Base-by-base conservation (phyloP, 2,113 vertebrate species). In the Oriolus oriolus region DNA sequence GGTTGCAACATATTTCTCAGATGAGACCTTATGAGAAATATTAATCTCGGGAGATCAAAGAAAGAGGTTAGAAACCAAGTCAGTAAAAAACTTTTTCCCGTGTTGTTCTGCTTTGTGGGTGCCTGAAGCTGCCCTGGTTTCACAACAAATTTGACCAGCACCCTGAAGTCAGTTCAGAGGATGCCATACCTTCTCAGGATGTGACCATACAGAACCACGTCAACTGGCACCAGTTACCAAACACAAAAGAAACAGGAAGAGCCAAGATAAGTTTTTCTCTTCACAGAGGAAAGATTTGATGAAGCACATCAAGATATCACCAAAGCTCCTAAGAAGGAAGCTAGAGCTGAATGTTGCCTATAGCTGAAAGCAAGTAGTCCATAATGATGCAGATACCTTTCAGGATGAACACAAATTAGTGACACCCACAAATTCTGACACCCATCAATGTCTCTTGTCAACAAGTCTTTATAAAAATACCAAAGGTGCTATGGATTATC, bases 61-160 rank as follows among this genome's bases (percentile, higher is more conserved):
- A 33, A 66, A 63, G 15, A 35, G 9, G 4, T 49, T 54, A 49
- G 9, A 7, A 94, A 79, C 11, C 13, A 66, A 73, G 30, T 33
- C 37, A 56, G 27, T 52, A 42, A 89, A 84, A 70, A 20, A 0
- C 7, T 39, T 79, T 71, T 47, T 26, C 20, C 16, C 12, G 4
- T 30, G 28, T 53, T 23, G 9, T 6, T 35, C 18, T 44, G 17
- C 19, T 44, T 30, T 76, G 11, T 15, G 23, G 20, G 49, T 44
- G 14, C 18, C 57, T 76, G 27, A 83, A 76, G 47, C n/a, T 79
- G 56, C 14, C 20, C 26, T 20, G 50, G 17, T 66, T 90, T 73
- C 45, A 49, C 0, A 0, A 24, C 33, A 27, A 4, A 18, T 42
- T 80, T 69, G 54, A 57, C 9, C 45, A 74, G 30, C 23, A n/a